Evolutionary conservation across 2,888 invertebrate species (phyloP), one percentile per base, ranked within the genome.

Genomic region (Drosophila cognata): DNA sequence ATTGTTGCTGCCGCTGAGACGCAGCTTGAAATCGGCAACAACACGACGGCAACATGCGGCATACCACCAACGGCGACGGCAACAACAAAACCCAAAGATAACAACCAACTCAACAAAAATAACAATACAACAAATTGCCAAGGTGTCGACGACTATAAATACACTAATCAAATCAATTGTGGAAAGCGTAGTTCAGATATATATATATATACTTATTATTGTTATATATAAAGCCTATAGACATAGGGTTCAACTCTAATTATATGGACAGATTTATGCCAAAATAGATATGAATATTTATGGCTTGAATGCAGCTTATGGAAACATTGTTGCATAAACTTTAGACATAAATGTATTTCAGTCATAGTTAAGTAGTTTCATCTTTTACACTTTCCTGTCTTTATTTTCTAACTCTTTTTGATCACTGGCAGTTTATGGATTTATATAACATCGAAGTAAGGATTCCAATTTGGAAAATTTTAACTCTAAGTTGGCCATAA

Each of bases 11-110:
- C 62, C 59, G 68, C 41, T 70, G 71, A 69, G 77, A 78, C 80
- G 75, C 79, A 77, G 74, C 81, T 82, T 77, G 79, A 82, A 84
- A 68, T 72, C 74, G 69, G 59, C 77, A 77, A 67, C 89, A 63
- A 63, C 74, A 70, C 82, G 70, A 62, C 65, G 65, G 77, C 70
- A 65, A 74, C 79, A 66, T 84, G 82, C 71, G 82, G 84, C 89
- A 83, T 88, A 80, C 84, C 74, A 77, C 86, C 80, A 82, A 57
- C 79, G 58, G 79, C 59, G 76, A 58, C 75, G 62, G 68, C 59
- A 56, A 51, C 73, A 67, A 64, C 62, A 68, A 46, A 48, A 43
- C 46, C 36, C 29, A 43, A 59, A 78, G 70, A 64, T 71, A 80
- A 78, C 64, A 78, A 66, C 66, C 53, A 67, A 73, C 18, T 58